These are phyloP conservation scores for Archivesica marissinica DNA, from an alignment of 1,140 invertebrate species.

Conservation along the genomic window DNA sequence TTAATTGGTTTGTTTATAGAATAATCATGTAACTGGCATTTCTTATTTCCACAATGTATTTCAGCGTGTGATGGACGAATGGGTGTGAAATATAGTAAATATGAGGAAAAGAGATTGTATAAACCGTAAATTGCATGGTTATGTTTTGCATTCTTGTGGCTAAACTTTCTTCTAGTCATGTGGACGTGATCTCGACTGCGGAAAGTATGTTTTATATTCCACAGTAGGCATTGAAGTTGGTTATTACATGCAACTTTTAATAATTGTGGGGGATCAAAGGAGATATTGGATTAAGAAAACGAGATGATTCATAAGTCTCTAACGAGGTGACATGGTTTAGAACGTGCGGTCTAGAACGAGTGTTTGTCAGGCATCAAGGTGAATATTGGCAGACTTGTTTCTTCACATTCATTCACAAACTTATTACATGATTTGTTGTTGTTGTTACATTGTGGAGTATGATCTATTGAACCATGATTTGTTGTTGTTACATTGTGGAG, in stretches of 20 bases:
- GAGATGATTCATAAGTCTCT: neutral
- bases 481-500: too few relatives aligned
- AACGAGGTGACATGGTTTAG: neutral
- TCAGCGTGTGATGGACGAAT: too few relatives aligned
- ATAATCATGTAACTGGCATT: too few relatives aligned
- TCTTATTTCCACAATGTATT: too few relatives aligned
- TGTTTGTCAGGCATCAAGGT: too few relatives aligned
- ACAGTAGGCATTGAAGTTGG: slow-evolving; percentile 6
- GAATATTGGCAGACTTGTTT: too few relatives aligned
- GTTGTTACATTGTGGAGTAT: too few relatives aligned
- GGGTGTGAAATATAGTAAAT: too few relatives aligned
- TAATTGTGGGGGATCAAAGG: neutral
- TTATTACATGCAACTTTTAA: neutral
- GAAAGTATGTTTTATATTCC: slow-evolving; percentile 35
- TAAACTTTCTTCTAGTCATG: slow-evolving; percentile 12
- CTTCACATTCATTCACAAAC: too few relatives aligned
- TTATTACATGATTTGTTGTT: too few relatives aligned
- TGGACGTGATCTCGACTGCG: neutral
- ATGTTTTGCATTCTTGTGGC: neutral
- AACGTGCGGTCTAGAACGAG: too few relatives aligned
- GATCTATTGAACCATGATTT: too few relatives aligned
- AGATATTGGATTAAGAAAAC: neutral
- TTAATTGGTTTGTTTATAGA: neutral
- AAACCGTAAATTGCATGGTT: neutral
- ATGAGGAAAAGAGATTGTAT: neutral